Conservation (phyloP, 2,888 invertebrate species). For the Cerceris ruficornis region DNA sequence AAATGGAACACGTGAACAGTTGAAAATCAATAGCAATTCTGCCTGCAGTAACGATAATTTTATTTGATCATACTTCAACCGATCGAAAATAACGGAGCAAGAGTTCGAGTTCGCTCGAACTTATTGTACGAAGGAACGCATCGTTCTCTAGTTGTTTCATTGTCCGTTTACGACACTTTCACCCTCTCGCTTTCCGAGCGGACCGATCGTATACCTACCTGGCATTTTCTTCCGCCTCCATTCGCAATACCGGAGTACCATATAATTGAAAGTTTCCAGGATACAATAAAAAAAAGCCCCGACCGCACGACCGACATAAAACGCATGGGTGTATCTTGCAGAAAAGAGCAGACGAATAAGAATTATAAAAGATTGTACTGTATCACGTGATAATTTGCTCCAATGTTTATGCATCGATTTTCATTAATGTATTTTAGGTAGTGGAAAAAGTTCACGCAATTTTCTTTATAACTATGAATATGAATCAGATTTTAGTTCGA, state of each 20-base stretch:
- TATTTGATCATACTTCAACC: not conserved
- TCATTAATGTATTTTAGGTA: too few species aligned
- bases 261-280: conserved; percentile 9
- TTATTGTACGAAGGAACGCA: conserved; percentile 17
- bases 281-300: conserved; percentile 6
- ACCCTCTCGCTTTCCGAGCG: conserved; percentile 50
- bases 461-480: too few species aligned
- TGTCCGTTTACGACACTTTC: conserved; percentile 54
- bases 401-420: too few species aligned
- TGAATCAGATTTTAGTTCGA: too few species aligned
- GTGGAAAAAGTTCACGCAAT: too few species aligned
- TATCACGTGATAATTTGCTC: too few species aligned
- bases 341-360: not conserved
- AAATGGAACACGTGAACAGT: too few species aligned
- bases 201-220: conserved; percentile 14
- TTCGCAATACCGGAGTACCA: conserved; percentile 16
- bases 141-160: conserved; percentile 24
- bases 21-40: too few species aligned
- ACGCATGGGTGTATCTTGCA: conserved; percentile 28
- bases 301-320: conserved; percentile 1
- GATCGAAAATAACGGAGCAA: not conserved
- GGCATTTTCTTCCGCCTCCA: conserved; percentile 34
- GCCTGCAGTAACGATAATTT: not conserved
- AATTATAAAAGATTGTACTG: not conserved
- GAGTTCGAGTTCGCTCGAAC: not conserved